Evolutionary conservation across 2,888 invertebrate genomes (phyloP), one percentile per base, ranked within the genome.

Genomic region (Chrysomela aeneicollis): DNA sequence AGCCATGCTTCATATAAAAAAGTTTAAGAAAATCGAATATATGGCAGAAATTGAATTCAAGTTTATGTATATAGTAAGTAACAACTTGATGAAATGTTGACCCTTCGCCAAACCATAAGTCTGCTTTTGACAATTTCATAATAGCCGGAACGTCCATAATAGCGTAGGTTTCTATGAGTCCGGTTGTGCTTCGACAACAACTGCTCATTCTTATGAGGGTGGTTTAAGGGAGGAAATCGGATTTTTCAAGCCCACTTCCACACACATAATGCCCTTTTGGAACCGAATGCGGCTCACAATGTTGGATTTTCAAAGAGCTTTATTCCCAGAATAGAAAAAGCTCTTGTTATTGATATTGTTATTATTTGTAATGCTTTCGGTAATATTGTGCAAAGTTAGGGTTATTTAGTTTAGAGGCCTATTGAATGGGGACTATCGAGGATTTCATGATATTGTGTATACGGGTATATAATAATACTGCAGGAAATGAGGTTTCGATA

Each of bases 241-340:
- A 82, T 82, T 82, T 82, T 82, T 82, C 82, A 82, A 82, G 82
- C 81, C 81, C 80, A 82, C 82, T 82, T 82, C 82, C 81, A 82
- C 80, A 76, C 77, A 74, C 74, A 82, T 79, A 82, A 82, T 73
- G 73, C 71, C 72, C 64, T 73, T 71, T 73, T 73, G 68, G 69
- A 71, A 69, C 63, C 64, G 66, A 72, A 71, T 71, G 59, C 69
- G 58, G 57, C 73, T 75, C 76, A 80, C 79, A 81, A 79, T 79
- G 74, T 75, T 74, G 73, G 75, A 74, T 76, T 78, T 77, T 74
- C 76, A 74, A 75, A 77, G 75, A 74, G 71, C 73, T 77, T 78
- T 72, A 71, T 69, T 62, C 63, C 63, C 52, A 63, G 63, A 72
- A 71, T 71, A 69, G 71, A 70, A 74, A 69, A 73, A 42, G 67